phyloP scores from a whole-genome alignment of 2,888 invertebrate genomes.

The Ectemnius continuus region DNA sequence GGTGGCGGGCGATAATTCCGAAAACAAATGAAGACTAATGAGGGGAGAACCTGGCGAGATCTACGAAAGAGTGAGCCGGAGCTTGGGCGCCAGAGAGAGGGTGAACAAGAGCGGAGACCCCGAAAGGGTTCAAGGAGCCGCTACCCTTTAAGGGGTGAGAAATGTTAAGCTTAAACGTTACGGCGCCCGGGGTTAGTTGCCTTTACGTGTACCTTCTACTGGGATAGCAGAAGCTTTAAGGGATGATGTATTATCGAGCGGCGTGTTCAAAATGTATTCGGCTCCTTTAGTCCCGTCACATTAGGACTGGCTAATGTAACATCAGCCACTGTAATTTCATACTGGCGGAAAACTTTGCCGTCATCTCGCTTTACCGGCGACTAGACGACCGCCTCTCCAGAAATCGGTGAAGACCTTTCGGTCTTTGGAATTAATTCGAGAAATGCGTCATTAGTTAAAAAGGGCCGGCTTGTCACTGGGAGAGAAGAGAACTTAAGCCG shows the following conservation, averaged over 20 bases:
- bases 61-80: constrained; percentile 56
- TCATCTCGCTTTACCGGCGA: too few species aligned
- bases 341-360: too few species aligned
- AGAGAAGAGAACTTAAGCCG: not conserved
- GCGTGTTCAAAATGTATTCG: constrained; percentile 68
- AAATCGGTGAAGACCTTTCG: too few species aligned
- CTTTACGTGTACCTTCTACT: constrained; percentile 65
- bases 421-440: not conserved
- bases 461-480: not conserved
- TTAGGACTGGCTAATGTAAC: constrained; percentile 48
- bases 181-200: constrained; percentile 71
- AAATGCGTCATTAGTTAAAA: not conserved
- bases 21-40: constrained; percentile 79
- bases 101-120: constrained; percentile 53
- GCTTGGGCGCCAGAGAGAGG: constrained; percentile 46
- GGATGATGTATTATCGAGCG: constrained; percentile 76
- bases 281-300: constrained; percentile 54
- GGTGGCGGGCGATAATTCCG: constrained; percentile 75
- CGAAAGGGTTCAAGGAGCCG: constrained; percentile 74
- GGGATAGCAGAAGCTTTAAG: constrained; percentile 65
- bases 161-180: constrained; percentile 77
- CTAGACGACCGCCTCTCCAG: too few species aligned
- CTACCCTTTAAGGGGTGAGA: constrained; percentile 76
- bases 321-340: too few species aligned
- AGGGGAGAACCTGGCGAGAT: constrained; percentile 71